Base-by-base conservation (phyloP, 2,888 invertebrate genomes). In the Pristionchus fissidentatus region DNA sequence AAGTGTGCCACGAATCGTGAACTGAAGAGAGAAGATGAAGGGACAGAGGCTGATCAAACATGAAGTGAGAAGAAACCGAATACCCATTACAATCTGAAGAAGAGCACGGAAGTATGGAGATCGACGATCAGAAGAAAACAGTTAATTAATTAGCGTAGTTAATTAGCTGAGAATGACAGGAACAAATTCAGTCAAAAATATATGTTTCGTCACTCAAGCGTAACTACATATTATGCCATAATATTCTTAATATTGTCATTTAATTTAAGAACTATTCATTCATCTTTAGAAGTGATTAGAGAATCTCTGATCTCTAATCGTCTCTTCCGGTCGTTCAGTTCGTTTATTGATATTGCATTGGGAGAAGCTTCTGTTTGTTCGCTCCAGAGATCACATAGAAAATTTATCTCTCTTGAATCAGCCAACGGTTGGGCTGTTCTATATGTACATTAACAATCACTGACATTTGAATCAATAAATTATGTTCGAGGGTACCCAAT, bases 1-100 rank as follows among this genome's bases (percentile, higher is more conserved):
- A 22, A 7, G n/a, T 55, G 7, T 55, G 55, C 55, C 55, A 55
- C 55, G 55, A 55, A 55, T 55, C 26, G 55, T 7, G 55, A 55
- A 55, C 55, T 55, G 55, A n/a, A 22, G 55, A 55, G 15, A 55
- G 55, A 26, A n/a, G n/a, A n/a, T n/a, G n/a, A n/a, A 66, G 19
- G 32, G 62, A 66, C 26, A 66, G 32, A 29, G 19, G 35, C 62
- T 66, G 62, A 66, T 66, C 62, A 66, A 66, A 66, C 62, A 66
- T 8, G 1, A 66, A 35, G 8, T 19, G 26, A 32, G 26, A 26
- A 55, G 55, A 55, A 55, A 55, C 55, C 55, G 55, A 55, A 55
- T 55, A 55, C 55, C 26, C 26, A 55, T 22, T 55, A n/a, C 55
- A 55, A 55, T 55, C 55, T 55, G 55, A n/a, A 7, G 55, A 55